These are phyloP conservation scores for Nerophis ophidion DNA, from an alignment of 2,113 vertebrate species.

Conservation along the genomic window DNA sequence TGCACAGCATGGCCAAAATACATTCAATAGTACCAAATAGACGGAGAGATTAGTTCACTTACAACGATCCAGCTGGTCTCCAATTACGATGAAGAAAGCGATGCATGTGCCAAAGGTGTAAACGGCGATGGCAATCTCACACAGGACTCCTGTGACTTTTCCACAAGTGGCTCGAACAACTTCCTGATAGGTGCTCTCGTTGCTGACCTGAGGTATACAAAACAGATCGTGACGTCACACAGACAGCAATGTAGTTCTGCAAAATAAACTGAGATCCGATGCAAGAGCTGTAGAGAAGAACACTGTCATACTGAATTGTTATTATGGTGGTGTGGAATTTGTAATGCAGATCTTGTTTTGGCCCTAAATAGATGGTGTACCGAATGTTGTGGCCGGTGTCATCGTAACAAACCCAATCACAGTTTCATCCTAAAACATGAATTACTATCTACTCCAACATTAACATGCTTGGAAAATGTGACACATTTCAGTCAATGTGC, in stretches of 20 bases:
- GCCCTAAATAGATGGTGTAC: background rate
- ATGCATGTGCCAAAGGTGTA: slow-evolving; percentile 98
- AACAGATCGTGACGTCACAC: background rate
- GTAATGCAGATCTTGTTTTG: background rate
- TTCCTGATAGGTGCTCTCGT: slow-evolving; percentile 92
- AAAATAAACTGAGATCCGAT: no score
- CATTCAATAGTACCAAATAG: no score
- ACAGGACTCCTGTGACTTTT: slow-evolving; percentile 80
- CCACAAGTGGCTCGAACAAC: slow-evolving; percentile 92
- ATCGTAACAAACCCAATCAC: background rate
- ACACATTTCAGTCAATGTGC: slow-evolving; percentile 3
- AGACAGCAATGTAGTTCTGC: background rate
- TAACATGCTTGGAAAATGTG: background rate
- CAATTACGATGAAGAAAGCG: slow-evolving; percentile 96
- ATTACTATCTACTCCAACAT: background rate
- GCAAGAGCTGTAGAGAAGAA: no score
- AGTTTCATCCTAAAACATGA: background rate
- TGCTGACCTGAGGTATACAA: slow-evolving; percentile 74
- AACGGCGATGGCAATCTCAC: slow-evolving; percentile 85
- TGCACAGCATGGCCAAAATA: no score
- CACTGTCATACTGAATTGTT: no score
- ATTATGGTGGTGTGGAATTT: background rate
- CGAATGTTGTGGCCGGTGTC: background rate
- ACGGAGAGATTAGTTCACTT: slow-evolving; percentile 50
- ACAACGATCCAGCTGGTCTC: slow-evolving; percentile 95